Evolutionary conservation across 64 coral and sea anemone species (phyloP), one percentile per base, ranked within the genome.

Genomic region (Montipora sp.): DNA sequence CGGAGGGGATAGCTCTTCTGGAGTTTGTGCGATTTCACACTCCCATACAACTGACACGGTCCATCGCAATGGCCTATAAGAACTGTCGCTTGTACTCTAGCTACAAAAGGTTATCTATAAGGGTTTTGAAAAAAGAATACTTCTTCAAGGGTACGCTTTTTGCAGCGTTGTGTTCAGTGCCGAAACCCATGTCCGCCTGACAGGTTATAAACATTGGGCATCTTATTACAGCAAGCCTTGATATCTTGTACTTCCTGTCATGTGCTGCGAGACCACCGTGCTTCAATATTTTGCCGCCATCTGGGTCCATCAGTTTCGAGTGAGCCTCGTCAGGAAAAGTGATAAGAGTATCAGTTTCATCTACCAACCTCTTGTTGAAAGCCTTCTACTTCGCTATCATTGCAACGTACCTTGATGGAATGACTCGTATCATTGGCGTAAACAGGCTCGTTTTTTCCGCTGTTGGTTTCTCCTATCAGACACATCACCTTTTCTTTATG

Each of bases 401-500:
- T 0, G 77, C 77, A 1, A 90, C 45, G 19, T 90, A 48, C 4
- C 58, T 61, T 48, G 43, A 5, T 11, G 59, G 59, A 43, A 90
- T 80, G 0, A 90, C 12, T 3, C 45, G 43, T 4, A 8, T 79
- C 0, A 75, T 80, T 1, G 88, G 70, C 59, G 75, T 80, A 3
- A 90, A 80, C 1, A 90, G 59, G 27, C 48, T 59, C 14, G 60
- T 80, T 19, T 90, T 90, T 90, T 4, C 88, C 88, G 48, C 60
- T 80, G 59, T 90, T 80, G 2, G 59, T 43, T 36, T 59, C 48
- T 68, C 75, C 58, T 20, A 90, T 53, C 13, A 90, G 59, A 18
- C 75, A 90, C 19, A 77, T 75, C 11, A 90, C 88, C 36, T 80
- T 90, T 68, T 90, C 46, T 51, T 90, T 90, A 36, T 90, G 88